Evolutionary conservation across 1,140 invertebrate genomes (phyloP).

Genomic region (Drosophila azteca): DNA sequence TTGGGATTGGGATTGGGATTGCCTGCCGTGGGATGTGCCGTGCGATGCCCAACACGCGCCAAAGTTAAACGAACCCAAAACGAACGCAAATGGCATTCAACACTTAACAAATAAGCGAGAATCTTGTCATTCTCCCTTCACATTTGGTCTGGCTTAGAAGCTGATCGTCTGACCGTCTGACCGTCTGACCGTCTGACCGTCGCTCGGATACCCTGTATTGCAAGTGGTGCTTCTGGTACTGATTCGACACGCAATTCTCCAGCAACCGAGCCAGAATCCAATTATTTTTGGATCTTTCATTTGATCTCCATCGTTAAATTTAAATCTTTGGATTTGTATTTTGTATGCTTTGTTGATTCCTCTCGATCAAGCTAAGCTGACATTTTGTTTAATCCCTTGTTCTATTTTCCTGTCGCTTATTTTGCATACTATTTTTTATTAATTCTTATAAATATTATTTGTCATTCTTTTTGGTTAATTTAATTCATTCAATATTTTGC

Average conservation of each 20-base stretch:
- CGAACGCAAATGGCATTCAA: conserved; percentile 21
- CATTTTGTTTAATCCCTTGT: no score
- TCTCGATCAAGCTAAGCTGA: no score
- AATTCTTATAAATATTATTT: no score
- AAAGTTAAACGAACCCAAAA: conserved; percentile 53
- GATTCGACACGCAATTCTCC: no score
- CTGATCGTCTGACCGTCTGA: neutral
- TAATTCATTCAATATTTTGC: neutral
- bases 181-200: neutral
- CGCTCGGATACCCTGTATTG: conserved; percentile 31
- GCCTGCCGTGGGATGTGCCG: conserved; percentile 3
- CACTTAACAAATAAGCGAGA: conserved; percentile 44
- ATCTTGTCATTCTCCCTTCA: conserved; percentile 44
- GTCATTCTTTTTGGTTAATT: neutral
- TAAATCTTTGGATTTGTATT: no score
- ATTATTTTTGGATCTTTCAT: no score
- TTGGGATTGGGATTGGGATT: neutral
- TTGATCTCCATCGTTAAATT: no score
- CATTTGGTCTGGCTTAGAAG: conserved; percentile 29
- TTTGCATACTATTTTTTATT: no score
- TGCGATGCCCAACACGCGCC: conserved; percentile 34
- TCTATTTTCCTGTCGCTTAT: no score
- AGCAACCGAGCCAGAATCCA: no score
- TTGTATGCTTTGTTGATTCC: no score
- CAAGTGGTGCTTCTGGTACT: neutral